A percentile compares a stretch with the other conserved stretches of the same genome.
phyloP scores from a whole-genome alignment of 2,113 vertebrate genomes.

The Promerops cafer region DNA sequence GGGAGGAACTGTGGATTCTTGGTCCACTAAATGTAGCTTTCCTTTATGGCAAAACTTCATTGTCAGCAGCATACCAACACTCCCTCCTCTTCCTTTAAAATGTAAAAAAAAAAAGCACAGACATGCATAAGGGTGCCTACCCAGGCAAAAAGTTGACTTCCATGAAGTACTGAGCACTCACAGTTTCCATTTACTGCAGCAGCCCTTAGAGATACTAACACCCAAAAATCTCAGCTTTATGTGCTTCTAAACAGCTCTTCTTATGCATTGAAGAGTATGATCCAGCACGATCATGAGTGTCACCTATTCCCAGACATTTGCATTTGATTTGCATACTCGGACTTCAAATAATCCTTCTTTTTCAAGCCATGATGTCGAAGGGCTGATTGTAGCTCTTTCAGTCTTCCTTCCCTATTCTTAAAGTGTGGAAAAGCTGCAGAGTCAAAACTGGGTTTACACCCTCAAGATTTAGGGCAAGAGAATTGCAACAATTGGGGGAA shows the following conservation, averaged over 20 bases:
- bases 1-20: not conserved
- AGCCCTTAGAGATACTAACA: not conserved
- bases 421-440: not conserved
- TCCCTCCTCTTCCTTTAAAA: not conserved
- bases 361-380: not conserved
- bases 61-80: not conserved
- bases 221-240: not conserved
- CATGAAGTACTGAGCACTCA: not conserved
- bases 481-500: not conserved
- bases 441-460: not conserved
- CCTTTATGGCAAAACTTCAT: not conserved
- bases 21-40: not conserved
- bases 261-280: not conserved
- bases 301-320: not conserved
- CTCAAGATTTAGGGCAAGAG: not conserved
- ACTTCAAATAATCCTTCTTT: not conserved
- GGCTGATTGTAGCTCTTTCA: not conserved
- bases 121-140: not conserved
- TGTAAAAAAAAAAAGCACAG: not conserved
- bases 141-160: not conserved
- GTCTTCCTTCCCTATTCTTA: not conserved
- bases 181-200: not conserved
- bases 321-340: not conserved
- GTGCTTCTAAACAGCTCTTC: not conserved
- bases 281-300: not conserved